phyloP scores from a whole-genome alignment of 2,797 vertebrate species.

The Anableps anableps region DNA sequence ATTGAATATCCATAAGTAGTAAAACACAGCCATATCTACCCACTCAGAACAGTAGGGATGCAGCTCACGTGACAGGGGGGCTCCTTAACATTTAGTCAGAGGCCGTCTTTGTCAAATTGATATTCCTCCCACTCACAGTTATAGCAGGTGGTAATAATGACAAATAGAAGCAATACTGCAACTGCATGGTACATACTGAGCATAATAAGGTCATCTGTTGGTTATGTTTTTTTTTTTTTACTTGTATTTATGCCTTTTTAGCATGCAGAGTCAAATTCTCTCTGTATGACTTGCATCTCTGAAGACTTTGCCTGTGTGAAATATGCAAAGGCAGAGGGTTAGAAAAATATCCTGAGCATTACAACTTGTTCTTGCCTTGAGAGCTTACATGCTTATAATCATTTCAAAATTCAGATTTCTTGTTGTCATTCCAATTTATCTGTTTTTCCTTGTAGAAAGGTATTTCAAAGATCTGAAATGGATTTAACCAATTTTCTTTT shows the following conservation, averaged over 20 bases:
- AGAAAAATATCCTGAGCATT: slow-evolving; percentile 66
- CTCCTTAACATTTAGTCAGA: slow-evolving; percentile 78
- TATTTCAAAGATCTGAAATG: background rate
- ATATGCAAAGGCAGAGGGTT: slow-evolving; percentile 72
- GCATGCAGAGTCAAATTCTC: slow-evolving; percentile 75
- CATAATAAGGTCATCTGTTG: slow-evolving; percentile 80
- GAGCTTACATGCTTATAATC: slow-evolving; percentile 66
- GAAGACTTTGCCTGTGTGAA: slow-evolving; percentile 72
- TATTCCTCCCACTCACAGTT: slow-evolving; percentile 76
- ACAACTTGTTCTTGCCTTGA: slow-evolving; percentile 57
- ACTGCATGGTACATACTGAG: slow-evolving; percentile 62
- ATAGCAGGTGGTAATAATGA: slow-evolving; percentile 79
- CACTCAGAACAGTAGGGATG: slow-evolving; percentile 73
- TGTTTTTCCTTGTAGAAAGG: background rate
- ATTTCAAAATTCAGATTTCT: slow-evolving; percentile 67
- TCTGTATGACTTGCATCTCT: slow-evolving; percentile 72
- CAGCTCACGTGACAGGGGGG: slow-evolving; percentile 70
- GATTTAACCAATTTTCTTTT: slow-evolving; percentile 29
- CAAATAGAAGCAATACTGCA: slow-evolving; percentile 79
- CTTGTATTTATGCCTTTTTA: slow-evolving; percentile 73
- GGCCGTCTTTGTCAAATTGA: slow-evolving; percentile 72
- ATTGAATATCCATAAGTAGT: slow-evolving; percentile 78
- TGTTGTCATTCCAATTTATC: slow-evolving; percentile 45
- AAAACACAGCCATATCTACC: slow-evolving; percentile 73
- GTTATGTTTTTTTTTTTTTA: slow-evolving; percentile 62